Evolutionary conservation across 2,113 vertebrate species (phyloP), one percentile per base, ranked within the genome.

Genomic region (Thalassoma bifasciatum): DNA sequence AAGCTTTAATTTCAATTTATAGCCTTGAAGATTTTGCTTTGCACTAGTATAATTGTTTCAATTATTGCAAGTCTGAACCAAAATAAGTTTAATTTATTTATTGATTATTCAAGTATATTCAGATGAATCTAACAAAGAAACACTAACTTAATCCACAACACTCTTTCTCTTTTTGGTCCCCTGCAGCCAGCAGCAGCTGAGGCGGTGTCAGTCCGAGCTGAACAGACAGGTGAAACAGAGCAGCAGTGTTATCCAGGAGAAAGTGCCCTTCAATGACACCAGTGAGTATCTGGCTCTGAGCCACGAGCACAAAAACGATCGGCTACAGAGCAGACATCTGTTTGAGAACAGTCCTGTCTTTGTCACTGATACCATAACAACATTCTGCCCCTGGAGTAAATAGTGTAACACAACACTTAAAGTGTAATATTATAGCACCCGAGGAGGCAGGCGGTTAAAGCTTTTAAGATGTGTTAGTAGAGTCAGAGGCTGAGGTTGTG

Each of bases 211-310:
- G 94, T 90, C 92, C 36, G 96, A 99, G 90, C 93, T 99, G 87
- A 96, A 94, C 89, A 94, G 92, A 83, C 95, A 96, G 92, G 92
- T 99, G 92, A 97, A 97, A 81, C 96, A 98, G 78, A 97, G 96
- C 91, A 94, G 96, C 74, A 95, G 94, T 80, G 93, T 99, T 82
- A 98, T 99, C 91, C 96, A 91, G 94, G 98, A 99, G 92, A 99
- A 99, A 95, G 95, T 99, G 88, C 96, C 97, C 93, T 99, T 99
- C 91, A 99, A 99, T 86, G 98, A 99, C 92, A 98, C 97, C 92
- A 96, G 98, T 99, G 92, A 85, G 97, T 96, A 90, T 92, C 51
- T 40, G 71, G 40, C 46, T 21, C 10, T 30, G 38, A 74, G 61
- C 69, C 72, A 36, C 42, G 8, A 8, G 13, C 7, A 22, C 17